These are phyloP conservation scores for Nibea albiflora DNA, from an alignment of 2,113 vertebrate genomes.

Conservation along the genomic window DNA sequence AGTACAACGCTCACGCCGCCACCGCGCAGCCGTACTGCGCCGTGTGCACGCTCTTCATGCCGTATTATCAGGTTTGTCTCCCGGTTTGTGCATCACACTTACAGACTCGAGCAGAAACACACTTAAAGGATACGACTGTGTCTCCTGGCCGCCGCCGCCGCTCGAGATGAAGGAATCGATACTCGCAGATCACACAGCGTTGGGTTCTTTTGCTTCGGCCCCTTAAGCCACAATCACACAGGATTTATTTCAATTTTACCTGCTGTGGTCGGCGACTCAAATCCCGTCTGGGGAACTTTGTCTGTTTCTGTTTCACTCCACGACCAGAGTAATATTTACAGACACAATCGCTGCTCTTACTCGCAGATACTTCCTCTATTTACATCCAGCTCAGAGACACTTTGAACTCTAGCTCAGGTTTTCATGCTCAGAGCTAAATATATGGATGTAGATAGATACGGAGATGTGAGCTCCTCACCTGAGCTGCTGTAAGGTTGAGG, in stretches of 20 bases:
- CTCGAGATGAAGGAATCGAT: slow-evolving; percentile 19
- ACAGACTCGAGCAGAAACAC: not conserved
- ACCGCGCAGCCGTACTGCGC: slow-evolving; percentile 90
- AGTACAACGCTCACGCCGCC: slow-evolving; percentile 89
- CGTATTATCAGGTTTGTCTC: slow-evolving; percentile 89
- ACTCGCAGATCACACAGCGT: not conserved
- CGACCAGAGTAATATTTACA: not conserved
- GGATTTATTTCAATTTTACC: slow-evolving; percentile 10
- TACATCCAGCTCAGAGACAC: not conserved
- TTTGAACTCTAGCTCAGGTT: not conserved
- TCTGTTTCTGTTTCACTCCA: not conserved
- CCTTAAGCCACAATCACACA: not conserved
- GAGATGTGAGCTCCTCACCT: not conserved
- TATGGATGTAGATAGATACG: too few species aligned
- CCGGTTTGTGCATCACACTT: not conserved
- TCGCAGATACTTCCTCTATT: not conserved
- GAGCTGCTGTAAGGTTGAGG: not conserved
- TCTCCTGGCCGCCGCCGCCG: not conserved
- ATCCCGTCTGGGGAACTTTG: not conserved
- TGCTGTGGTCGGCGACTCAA: not conserved
- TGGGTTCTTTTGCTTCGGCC: not conserved
- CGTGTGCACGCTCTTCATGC: slow-evolving; percentile 95
- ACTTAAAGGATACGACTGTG: not conserved
- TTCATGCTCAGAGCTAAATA: not conserved
- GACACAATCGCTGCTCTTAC: not conserved